A percentile compares a stretch with the other conserved stretches of the same genome.
These are phyloP conservation scores for Todus mexicanus DNA, from an alignment of 2,797 vertebrate species.

Conservation along the genomic window DNA sequence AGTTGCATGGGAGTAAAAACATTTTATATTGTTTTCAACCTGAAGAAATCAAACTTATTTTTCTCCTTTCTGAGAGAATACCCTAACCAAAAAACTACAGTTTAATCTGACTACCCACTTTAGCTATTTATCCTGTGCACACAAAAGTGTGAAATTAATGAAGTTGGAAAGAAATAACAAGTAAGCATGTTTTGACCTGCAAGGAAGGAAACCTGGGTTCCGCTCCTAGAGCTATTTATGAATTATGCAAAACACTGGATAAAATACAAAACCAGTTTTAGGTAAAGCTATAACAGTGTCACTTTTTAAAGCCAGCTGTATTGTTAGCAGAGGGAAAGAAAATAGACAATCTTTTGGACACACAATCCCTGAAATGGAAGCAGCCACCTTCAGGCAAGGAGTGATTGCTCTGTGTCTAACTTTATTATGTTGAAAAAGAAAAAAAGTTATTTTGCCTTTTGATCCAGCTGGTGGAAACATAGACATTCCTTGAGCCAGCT, in stretches of 20 bases:
- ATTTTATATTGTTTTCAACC: neutral
- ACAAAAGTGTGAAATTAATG: neutral
- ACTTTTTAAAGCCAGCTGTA: neutral
- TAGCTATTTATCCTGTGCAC: neutral
- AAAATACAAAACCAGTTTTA: neutral
- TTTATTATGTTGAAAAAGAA: neutral
- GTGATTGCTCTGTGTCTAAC: neutral
- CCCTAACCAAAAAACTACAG: neutral
- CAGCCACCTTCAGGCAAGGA: neutral
- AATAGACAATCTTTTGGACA: neutral
- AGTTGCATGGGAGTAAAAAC: neutral
- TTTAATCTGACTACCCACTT: neutral
- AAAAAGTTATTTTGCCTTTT: neutral
- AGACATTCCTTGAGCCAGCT: neutral
- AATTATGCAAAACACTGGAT: neutral
- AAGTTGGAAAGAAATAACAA: neutral
- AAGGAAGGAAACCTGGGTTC: neutral
- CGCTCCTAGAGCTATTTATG: neutral
- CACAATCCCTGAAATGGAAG: neutral
- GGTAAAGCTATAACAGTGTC: neutral
- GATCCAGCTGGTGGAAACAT: neutral
- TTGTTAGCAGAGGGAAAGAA: neutral
- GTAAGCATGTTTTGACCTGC: neutral
- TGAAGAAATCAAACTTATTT: neutral
- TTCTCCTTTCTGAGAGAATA: neutral